Evolutionary conservation across 2,113 vertebrate genomes (phyloP).

Genomic region (Eudyptes chrysolophus): DNA sequence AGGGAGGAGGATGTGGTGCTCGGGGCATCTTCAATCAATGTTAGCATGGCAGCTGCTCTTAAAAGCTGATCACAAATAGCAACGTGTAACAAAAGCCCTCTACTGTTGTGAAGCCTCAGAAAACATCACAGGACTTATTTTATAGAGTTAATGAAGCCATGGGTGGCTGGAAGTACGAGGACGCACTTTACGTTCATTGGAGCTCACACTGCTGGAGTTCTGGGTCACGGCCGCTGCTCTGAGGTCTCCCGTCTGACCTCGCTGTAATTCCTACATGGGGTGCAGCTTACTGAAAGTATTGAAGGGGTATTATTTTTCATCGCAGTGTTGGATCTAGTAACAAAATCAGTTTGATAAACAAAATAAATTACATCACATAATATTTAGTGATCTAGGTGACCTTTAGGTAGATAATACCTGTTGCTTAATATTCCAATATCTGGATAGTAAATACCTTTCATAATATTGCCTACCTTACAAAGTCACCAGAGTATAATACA

Average conservation of each 20-base stretch:
- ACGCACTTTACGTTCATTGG: not conserved
- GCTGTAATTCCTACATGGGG: accelerated
- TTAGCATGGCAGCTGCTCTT: not conserved
- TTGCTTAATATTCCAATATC: not conserved
- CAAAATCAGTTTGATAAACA: not conserved
- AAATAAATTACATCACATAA: not conserved
- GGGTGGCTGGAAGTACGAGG: not conserved
- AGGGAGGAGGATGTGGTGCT: not conserved
- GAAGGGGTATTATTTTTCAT: not conserved
- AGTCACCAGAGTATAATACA: not conserved
- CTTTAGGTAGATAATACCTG: not conserved
- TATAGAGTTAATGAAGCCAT: not conserved
- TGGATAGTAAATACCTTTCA: not conserved
- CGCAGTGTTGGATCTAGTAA: not conserved
- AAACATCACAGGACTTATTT: not conserved
- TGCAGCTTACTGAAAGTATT: not conserved
- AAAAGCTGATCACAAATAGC: not conserved
- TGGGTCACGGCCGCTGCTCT: not conserved
- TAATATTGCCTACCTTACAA: not conserved
- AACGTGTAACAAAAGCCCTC: not conserved
- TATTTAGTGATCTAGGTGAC: not conserved
- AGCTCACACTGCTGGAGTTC: not conserved
- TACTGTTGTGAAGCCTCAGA: not conserved
- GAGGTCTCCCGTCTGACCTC: not conserved
- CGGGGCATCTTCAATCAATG: accelerated